Evolutionary conservation across 2,888 invertebrate species (phyloP), one percentile per base, ranked within the genome.

Genomic region (Azorinus chamasolen): DNA sequence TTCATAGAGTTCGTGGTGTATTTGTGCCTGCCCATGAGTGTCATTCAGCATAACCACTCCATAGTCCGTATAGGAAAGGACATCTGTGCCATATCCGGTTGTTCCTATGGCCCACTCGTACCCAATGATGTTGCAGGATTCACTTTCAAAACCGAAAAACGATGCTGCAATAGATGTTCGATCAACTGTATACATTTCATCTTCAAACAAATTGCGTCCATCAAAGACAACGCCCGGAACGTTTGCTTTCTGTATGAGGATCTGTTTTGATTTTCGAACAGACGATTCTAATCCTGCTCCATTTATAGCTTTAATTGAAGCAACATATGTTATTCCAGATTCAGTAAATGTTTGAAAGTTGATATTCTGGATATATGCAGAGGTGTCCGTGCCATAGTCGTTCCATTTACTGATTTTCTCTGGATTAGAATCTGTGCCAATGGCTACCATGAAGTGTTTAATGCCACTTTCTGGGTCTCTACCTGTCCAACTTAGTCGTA

Each of bases 61-160:
- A 61, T 83, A 86, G 25, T 71, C 62, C 0, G 86, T 86, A 66
- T 75, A 89, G 0, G 87, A 81, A 20, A 84, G 59, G 1, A 87
- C 64, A 57, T 89, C 86, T 1, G 87, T 84, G 14, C 75, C 79
- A 51, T 79, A 88, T 18, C 85, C 82, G 14, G 74, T 55, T 8
- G 75, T 83, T 6, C 88, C 88, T 12, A 89, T 72, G 0, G 80
- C 86, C 88, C 88, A 89, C 53, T 88, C 87, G 70, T 88, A 89
- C 8, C 83, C 72, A 3, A 75, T 54, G 8, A 89, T 87, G 45
- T 80, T 83, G 61, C 88, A 89, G 6, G 83, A 78, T 54, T 87
- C 82, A 69, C 87, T 87, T 54, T 85, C 80, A 76, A 89, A 89
- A 1, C 88, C 88, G 37, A 66, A 69, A 57, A 89, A 89, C 20